These are phyloP conservation scores for Aphelenchoides fujianensis DNA, from an alignment of 1,140 invertebrate genomes.

Conservation along the genomic window DNA sequence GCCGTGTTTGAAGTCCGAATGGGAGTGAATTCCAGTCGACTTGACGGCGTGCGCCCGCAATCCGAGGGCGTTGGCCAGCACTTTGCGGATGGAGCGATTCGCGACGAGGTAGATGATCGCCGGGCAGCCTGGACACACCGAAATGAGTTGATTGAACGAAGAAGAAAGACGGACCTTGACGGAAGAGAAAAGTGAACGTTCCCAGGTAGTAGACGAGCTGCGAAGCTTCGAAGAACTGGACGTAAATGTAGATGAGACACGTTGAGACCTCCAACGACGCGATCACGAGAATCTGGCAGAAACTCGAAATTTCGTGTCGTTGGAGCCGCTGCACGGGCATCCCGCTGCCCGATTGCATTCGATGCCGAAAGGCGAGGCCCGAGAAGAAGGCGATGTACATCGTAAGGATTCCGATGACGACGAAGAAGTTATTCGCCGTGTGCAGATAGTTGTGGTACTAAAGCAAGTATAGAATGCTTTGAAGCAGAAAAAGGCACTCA, in stretches of 20 bases:
- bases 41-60: too few species aligned
- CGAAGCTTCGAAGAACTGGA: background rate
- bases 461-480: background rate
- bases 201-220: constrained; percentile 11
- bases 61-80: background rate
- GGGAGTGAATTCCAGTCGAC: too few species aligned
- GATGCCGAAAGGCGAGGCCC: background rate
- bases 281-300: constrained; percentile 5
- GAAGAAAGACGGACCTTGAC: background rate
- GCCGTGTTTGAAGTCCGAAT: too few species aligned
- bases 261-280: background rate
- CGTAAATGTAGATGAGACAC: constrained; percentile 12
- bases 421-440: constrained; percentile 14
- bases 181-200: constrained; percentile 3
- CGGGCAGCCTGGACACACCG: background rate
- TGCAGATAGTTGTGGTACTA: constrained; percentile 14
- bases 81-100: background rate
- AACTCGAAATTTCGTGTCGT: constrained; percentile 2
- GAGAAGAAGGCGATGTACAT: constrained; percentile 5
- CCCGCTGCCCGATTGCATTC: background rate
- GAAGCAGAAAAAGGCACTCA: background rate
- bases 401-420: constrained; percentile 2
- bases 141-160: too few species aligned
- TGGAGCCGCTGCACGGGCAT: background rate
- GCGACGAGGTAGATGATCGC: background rate